Evolutionary conservation across 2,797 vertebrate genomes (phyloP).

Genomic region (Lithobates sylvaticus): DNA sequence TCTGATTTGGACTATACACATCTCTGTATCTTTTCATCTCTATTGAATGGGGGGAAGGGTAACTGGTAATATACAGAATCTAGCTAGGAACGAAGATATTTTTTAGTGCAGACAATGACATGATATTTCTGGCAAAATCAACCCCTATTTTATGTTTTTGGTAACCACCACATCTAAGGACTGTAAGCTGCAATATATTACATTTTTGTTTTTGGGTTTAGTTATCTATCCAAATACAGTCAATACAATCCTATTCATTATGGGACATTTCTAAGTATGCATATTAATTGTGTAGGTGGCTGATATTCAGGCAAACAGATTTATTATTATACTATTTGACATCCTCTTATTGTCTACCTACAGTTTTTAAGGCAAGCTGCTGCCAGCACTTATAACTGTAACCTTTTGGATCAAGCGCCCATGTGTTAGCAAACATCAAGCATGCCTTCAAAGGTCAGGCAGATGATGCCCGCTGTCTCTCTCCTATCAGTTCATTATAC

Average conservation of each 20-base stretch:
- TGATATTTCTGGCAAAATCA: too few species aligned
- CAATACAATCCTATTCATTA: not conserved
- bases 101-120: too few species aligned
- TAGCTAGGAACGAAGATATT: too few species aligned
- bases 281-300: not conserved
- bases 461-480: constrained; percentile 42
- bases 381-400: constrained; percentile 16
- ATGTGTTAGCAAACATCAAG: constrained; percentile 39
- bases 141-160: too few species aligned
- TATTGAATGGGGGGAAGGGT: too few species aligned
- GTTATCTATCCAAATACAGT: not conserved
- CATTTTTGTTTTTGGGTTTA: too few species aligned
- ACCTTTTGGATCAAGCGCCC: constrained; percentile 52
- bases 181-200: too few species aligned
- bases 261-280: not conserved
- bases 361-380: constrained; percentile 29
- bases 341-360: constrained; percentile 8
- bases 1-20: too few species aligned
- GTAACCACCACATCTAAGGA: too few species aligned
- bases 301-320: not conserved
- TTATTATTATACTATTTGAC: constrained; percentile 8
- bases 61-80: too few species aligned
- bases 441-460: constrained; percentile 52
- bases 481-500: constrained; percentile 54
- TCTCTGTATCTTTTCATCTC: too few species aligned